Conservation (phyloP, 2,888 invertebrate genomes). For the Eretmocerus hayati region DNA sequence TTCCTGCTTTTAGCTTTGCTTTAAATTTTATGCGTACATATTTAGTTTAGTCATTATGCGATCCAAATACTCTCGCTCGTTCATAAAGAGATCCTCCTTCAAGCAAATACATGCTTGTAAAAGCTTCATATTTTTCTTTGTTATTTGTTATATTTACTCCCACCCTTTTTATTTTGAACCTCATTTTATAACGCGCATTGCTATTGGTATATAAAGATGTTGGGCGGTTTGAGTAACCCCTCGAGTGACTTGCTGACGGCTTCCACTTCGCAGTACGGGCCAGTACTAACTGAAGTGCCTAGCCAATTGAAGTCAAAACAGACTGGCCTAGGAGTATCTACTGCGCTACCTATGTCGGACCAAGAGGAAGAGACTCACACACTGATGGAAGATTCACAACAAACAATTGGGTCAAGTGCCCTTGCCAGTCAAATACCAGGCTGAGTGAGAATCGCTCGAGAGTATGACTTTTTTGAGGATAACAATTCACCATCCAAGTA, state of each 20-base stretch:
- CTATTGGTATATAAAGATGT: slow-evolving; percentile 42
- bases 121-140: slow-evolving; percentile 24
- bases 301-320: slow-evolving; percentile 41
- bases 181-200: slow-evolving; percentile 38
- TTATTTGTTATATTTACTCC: slow-evolving; percentile 20
- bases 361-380: slow-evolving; percentile 44
- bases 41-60: too few relatives aligned
- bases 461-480: too few relatives aligned
- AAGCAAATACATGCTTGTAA: slow-evolving; percentile 13
- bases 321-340: slow-evolving; percentile 29
- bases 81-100: too few relatives aligned
- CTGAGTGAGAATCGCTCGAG: slow-evolving; percentile 27
- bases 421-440: slow-evolving; percentile 37
- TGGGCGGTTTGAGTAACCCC: slow-evolving; percentile 48
- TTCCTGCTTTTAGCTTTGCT: too few relatives aligned
- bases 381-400: slow-evolving; percentile 38
- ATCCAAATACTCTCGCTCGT: too few relatives aligned
- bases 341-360: slow-evolving; percentile 39
- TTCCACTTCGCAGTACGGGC: slow-evolving; percentile 49
- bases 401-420: slow-evolving; percentile 29
- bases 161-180: slow-evolving; percentile 28
- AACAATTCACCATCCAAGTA: too few relatives aligned
- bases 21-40: too few relatives aligned
- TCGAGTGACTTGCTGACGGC: slow-evolving; percentile 48
- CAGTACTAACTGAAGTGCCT: slow-evolving; percentile 45